Evolutionary conservation across 2,113 vertebrate genomes (phyloP).

Genomic region (Chionis minor): DNA sequence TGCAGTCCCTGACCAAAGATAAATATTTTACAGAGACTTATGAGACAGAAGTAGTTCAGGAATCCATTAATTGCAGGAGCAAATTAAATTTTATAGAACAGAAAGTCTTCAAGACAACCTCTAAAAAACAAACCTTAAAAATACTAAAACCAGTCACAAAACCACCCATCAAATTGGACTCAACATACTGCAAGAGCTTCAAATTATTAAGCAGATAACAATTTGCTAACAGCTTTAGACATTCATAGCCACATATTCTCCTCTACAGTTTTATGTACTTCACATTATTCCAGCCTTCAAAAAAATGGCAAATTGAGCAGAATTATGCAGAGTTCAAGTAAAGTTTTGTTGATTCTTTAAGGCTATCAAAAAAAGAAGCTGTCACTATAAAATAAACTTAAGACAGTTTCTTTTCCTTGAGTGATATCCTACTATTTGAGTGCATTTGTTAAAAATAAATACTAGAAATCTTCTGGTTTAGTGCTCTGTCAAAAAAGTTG

Average conservation of each 20-base stretch:
- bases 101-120: background rate
- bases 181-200: background rate
- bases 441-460: background rate
- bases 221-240: background rate
- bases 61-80: conserved; percentile 4
- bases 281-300: background rate
- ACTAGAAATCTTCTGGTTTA: background rate
- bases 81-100: background rate
- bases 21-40: conserved; percentile 2
- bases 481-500: background rate
- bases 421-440: background rate
- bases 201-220: background rate
- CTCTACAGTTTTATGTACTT: background rate
- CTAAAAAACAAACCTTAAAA: conserved; percentile 2
- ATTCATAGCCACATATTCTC: background rate
- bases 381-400: background rate
- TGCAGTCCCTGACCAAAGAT: background rate
- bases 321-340: background rate
- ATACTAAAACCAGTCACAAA: background rate
- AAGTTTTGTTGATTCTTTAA: background rate
- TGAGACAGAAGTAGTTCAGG: background rate
- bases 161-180: background rate
- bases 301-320: background rate
- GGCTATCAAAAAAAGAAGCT: background rate
- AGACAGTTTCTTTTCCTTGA: background rate